phyloP scores from a whole-genome alignment of 2,797 vertebrate species.

The Darevskia nairensis region DNA sequence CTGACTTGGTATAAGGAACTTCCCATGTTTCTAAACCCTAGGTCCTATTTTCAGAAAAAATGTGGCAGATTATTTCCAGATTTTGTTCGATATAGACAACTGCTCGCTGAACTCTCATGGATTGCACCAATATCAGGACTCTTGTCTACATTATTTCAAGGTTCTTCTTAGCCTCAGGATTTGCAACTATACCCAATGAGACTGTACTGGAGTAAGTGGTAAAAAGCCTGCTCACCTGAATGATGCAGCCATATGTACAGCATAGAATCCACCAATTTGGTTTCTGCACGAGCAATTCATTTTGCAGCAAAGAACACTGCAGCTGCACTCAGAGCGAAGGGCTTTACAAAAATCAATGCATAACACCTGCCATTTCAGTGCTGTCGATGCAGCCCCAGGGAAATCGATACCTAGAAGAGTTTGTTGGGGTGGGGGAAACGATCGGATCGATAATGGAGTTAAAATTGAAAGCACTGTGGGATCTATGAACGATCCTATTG shows the following conservation, averaged over 20 bases:
- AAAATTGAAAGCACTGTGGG: neutral
- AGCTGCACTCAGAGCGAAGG: neutral
- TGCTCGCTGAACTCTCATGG: neutral
- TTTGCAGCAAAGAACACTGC: slow-evolving; percentile 9
- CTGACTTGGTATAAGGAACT: neutral
- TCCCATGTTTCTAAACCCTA: neutral
- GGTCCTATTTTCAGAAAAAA: neutral
- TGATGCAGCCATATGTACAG: neutral
- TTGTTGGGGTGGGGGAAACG: neutral
- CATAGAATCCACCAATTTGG: neutral
- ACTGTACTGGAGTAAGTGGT: neutral
- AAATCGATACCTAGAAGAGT: slow-evolving; percentile 31
- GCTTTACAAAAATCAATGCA: slow-evolving; percentile 20
- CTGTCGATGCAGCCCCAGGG: slow-evolving; percentile 3
- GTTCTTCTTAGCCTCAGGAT: neutral
- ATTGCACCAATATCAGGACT: neutral
- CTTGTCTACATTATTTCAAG: neutral
- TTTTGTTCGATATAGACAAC: neutral
- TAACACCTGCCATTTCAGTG: slow-evolving; percentile 22
- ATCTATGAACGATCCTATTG: slow-evolving; percentile 1
- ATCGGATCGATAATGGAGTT: slow-evolving; percentile 13
- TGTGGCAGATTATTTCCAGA: neutral
- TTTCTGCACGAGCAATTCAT: slow-evolving; percentile 8
- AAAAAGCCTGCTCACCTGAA: neutral
- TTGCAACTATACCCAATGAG: neutral